phyloP scores from a whole-genome alignment of 1,140 invertebrate species.

The Schlechtendalia chinensis region DNA sequence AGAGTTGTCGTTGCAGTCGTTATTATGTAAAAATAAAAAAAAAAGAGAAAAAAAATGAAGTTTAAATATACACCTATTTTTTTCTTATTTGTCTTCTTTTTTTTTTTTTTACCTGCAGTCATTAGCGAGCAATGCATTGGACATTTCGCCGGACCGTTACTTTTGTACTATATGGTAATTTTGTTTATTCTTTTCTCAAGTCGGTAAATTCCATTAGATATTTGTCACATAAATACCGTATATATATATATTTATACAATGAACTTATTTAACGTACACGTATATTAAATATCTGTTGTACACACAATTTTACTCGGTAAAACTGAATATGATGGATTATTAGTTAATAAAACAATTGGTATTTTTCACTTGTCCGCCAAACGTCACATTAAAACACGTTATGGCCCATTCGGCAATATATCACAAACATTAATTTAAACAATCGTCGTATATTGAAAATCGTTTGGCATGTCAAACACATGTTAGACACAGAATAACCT shows the following conservation, averaged over 20 bases:
- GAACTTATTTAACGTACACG: no score
- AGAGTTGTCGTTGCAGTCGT: conserved; percentile 12
- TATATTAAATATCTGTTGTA: no score
- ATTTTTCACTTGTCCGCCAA: no score
- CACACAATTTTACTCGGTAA: not conserved
- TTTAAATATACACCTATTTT: conserved; percentile 1
- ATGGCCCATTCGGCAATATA: no score
- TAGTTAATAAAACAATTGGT: no score
- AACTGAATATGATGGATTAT: not conserved
- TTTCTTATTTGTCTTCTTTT: not conserved
- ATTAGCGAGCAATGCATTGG: conserved; percentile 20
- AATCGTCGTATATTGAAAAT: no score
- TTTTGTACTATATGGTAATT: conserved; percentile 40
- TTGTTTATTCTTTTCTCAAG: conserved; percentile 6
- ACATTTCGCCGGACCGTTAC: conserved; percentile 31
- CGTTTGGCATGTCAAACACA: no score
- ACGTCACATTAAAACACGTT: no score
- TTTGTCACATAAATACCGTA: conserved; percentile 11
- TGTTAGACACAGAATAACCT: no score
- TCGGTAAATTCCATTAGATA: not conserved
- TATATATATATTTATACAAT: not conserved
- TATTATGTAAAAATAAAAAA: conserved; percentile 25
- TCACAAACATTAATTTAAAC: no score
- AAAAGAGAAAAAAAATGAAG: not conserved
- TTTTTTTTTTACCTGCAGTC: not conserved